phyloP scores from a whole-genome alignment of 2,888 invertebrate genomes.

The Ophioninae sp. region DNA sequence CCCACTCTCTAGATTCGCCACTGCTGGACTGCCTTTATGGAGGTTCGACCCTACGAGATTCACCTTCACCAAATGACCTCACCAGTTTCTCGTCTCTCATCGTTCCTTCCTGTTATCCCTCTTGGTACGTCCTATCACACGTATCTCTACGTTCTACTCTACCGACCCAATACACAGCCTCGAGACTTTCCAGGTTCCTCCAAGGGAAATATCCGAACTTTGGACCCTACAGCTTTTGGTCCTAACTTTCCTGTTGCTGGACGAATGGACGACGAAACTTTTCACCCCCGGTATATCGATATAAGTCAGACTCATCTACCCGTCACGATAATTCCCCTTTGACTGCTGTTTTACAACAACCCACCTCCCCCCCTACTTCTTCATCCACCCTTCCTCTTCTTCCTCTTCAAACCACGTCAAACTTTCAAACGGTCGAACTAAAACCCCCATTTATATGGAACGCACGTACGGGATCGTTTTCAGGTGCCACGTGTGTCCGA shows the following conservation, averaged over 20 bases:
- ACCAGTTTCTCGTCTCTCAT: conserved; percentile 20
- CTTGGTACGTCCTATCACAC: neutral
- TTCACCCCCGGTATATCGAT: conserved; percentile 50
- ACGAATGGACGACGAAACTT: conserved; percentile 25
- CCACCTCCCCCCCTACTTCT: neutral
- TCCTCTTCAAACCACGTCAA: neutral
- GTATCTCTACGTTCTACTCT: neutral
- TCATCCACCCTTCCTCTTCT: neutral
- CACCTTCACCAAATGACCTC: conserved; percentile 35
- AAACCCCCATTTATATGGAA: conserved; percentile 22
- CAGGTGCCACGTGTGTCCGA: conserved; percentile 14
- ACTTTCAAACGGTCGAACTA: conserved; percentile 28
- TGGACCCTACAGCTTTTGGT: conserved; percentile 33
- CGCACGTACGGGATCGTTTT: conserved; percentile 1
- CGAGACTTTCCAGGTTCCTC: neutral
- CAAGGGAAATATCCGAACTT: conserved; percentile 42
- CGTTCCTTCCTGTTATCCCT: conserved; percentile 8
- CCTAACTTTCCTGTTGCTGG: conserved; percentile 51
- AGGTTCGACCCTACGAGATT: neutral
- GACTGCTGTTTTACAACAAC: conserved; percentile 43
- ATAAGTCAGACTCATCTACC: conserved; percentile 57
- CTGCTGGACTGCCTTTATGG: conserved; percentile 36
- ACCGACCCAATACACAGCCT: neutral
- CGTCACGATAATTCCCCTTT: conserved; percentile 61
- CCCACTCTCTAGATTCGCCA: too few relatives aligned